Conservation (phyloP, 2,113 vertebrate genomes). For the Echinops telfairi region DNA sequence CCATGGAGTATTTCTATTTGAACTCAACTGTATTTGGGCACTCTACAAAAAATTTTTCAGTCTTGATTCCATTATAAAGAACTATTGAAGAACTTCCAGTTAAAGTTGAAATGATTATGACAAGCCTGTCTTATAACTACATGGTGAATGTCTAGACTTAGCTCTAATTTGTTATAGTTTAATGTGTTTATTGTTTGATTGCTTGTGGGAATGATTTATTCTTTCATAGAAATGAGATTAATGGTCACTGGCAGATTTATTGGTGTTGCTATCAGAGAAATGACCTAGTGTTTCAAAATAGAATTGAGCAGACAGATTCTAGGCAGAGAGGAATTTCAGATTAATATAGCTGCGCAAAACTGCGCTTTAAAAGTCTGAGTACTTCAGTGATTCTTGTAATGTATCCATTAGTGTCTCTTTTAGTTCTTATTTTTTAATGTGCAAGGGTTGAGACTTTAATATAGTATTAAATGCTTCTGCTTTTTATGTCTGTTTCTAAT, state of each 20-base stretch:
- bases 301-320: constrained; percentile 67
- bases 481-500: background rate
- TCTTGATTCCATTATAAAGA: constrained; percentile 61
- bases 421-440: constrained; percentile 58
- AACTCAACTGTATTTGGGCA: background rate
- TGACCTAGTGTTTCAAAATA: constrained; percentile 72
- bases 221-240: constrained; percentile 75
- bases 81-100: constrained; percentile 58
- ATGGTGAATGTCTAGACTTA: constrained; percentile 76
- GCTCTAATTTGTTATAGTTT: constrained; percentile 69
- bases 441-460: background rate
- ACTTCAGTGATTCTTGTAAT: constrained; percentile 9
- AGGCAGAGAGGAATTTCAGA: constrained; percentile 55
- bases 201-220: constrained; percentile 75
- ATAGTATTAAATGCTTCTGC: background rate
- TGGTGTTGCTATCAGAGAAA: constrained; percentile 64
- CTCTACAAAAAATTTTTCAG: constrained; percentile 40
- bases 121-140: constrained; percentile 60
- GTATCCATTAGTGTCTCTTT: constrained; percentile 36
- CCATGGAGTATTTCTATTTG: constrained; percentile 38
- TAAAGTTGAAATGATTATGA: constrained; percentile 64
- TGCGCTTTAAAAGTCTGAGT: constrained; percentile 28
- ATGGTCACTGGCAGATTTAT: constrained; percentile 62
- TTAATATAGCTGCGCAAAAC: constrained; percentile 32
- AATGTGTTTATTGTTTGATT: constrained; percentile 78